Evolutionary conservation across 2,888 invertebrate species (phyloP).

Genomic region (Agrotis segetum): DNA sequence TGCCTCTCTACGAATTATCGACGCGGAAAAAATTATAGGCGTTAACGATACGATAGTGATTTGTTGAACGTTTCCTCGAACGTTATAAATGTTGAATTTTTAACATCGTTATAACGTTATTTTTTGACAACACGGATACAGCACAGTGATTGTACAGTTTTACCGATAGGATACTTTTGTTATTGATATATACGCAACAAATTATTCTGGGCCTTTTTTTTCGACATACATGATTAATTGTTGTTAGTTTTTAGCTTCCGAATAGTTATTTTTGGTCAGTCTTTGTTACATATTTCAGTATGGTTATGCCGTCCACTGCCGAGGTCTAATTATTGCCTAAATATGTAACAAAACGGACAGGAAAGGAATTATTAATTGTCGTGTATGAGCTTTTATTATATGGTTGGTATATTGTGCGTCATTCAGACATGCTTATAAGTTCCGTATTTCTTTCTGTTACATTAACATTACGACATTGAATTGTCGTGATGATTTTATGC

Average conservation of each 20-base stretch:
- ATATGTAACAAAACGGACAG: conserved; percentile 14
- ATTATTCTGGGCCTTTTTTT: conserved; percentile 36
- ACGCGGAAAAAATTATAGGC: conserved; percentile 32
- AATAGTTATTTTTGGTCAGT: conserved; percentile 5
- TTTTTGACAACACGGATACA: conserved; percentile 50
- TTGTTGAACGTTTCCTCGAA: conserved; percentile 38
- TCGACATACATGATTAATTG: conserved; percentile 43
- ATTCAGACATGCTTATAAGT: conserved; percentile 39
- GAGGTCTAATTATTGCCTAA: conserved; percentile 17
- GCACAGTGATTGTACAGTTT: conserved; percentile 18
- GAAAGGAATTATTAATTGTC: conserved; percentile 51
- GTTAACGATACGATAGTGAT: conserved; percentile 39
- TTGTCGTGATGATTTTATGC: conserved; percentile 58
- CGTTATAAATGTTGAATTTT: conserved; percentile 16
- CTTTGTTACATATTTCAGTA: conserved; percentile 19
- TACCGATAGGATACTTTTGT: conserved; percentile 22
- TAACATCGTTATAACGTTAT: conserved; percentile 8
- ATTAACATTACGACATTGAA: conserved; percentile 61
- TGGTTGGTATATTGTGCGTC: conserved; percentile 46
- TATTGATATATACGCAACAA: conserved; percentile 40
- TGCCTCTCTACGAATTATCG: conserved; percentile 2
- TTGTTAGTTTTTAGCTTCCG: conserved; percentile 30
- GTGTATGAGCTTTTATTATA: conserved; percentile 34
- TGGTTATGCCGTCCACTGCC: conserved; percentile 16
- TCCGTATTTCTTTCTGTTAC: conserved; percentile 64